These are phyloP conservation scores for Galeopsomyia nigrocyanea DNA, from an alignment of 2,888 invertebrate genomes.

Conservation along the genomic window DNA sequence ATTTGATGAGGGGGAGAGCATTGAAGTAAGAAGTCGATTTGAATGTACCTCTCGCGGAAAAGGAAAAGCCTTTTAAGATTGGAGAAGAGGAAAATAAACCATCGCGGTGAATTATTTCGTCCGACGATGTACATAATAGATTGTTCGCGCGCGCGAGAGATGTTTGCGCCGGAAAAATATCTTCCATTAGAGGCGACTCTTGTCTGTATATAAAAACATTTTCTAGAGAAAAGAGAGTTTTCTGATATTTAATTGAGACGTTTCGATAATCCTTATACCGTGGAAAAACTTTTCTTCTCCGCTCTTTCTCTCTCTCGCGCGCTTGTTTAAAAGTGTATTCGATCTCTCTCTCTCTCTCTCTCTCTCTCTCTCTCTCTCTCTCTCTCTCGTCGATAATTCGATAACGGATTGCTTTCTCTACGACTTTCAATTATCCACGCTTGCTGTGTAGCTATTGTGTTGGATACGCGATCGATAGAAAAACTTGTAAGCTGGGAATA, in stretches of 20 bases:
- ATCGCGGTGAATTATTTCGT: too few relatives aligned
- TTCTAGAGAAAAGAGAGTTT: too few relatives aligned
- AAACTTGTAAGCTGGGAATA: too few relatives aligned
- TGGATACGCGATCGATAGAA: too few relatives aligned
- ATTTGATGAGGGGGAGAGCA: too few relatives aligned
- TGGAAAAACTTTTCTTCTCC: background rate
- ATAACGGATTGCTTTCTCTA: too few relatives aligned
- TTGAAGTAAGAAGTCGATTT: too few relatives aligned
- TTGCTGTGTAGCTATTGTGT: too few relatives aligned
- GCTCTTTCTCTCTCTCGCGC: background rate
- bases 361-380: background rate
- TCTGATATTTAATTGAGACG: too few relatives aligned
- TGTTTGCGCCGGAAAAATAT: background rate
- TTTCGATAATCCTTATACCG: background rate
- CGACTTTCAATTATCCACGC: background rate
- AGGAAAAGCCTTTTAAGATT: too few relatives aligned
- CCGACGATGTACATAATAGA: background rate
- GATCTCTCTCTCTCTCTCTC: background rate
- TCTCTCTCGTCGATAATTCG: background rate
- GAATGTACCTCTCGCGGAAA: too few relatives aligned
- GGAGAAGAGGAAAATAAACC: too few relatives aligned
- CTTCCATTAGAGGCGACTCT: background rate
- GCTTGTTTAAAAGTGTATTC: background rate
- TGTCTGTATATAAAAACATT: background rate
- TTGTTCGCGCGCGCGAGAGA: background rate